These are phyloP conservation scores for Drosophila subsilvestris DNA, from an alignment of 2,888 invertebrate genomes.

Conservation along the genomic window DNA sequence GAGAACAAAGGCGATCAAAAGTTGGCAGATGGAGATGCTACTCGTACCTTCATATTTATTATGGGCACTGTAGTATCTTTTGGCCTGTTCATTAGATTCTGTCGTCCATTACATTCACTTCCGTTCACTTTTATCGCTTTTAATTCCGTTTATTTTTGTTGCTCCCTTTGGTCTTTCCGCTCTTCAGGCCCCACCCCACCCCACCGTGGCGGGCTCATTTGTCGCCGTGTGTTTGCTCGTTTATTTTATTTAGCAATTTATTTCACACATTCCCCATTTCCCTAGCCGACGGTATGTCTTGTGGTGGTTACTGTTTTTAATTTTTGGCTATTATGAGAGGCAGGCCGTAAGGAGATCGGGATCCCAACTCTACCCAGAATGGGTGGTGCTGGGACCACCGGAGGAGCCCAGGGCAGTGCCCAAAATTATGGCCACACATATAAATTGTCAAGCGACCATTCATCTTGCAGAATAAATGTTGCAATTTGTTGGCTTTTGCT, in stretches of 20 bases:
- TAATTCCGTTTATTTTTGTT: conserved; percentile 68
- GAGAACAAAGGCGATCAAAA: conserved; percentile 16
- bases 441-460: conserved; percentile 83
- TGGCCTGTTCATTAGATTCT: conserved; percentile 52
- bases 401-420: conserved; percentile 32
- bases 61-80: conserved; percentile 10
- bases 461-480: conserved; percentile 84
- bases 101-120: conserved; percentile 69
- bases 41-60: not conserved
- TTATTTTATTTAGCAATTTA: conserved; percentile 81
- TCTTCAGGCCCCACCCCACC: not conserved
- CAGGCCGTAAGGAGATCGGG: conserved; percentile 49
- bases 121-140: conserved; percentile 78
- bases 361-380: not conserved
- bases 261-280: conserved; percentile 73
- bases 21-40: not conserved
- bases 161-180: conserved; percentile 17
- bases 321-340: conserved; percentile 78
- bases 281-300: conserved; percentile 56
- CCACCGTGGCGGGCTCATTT: conserved; percentile 60
- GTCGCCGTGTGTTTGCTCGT: conserved; percentile 75
- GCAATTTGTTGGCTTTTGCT: conserved; percentile 82
- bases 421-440: conserved; percentile 76
- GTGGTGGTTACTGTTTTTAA: conserved; percentile 75
- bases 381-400: conserved; percentile 3